Conservation (phyloP, 1,140 invertebrate genomes). For the Psilanteris sp. region DNA sequence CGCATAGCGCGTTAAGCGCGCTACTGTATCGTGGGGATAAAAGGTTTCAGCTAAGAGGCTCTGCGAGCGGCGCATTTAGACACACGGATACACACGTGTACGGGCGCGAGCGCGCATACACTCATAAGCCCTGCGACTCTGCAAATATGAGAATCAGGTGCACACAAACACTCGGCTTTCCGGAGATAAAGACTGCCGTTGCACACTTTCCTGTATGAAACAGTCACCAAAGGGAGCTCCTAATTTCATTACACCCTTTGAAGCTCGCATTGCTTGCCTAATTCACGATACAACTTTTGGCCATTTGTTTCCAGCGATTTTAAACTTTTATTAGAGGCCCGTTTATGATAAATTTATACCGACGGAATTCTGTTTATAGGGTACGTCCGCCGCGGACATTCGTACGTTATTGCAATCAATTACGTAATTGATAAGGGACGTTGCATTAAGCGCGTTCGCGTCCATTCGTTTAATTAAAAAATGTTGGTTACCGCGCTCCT, state of each 20-base stretch:
- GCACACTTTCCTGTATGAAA: slow-evolving; percentile 65
- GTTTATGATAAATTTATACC: slow-evolving; percentile 40
- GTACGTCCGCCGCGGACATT: no score
- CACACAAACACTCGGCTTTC: slow-evolving; percentile 40
- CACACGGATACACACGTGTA: no score
- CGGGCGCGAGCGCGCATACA: not conserved
- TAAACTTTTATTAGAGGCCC: slow-evolving; percentile 27
- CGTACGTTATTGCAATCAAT: no score
- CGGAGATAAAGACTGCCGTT: slow-evolving; percentile 65
- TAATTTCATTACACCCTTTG: slow-evolving; percentile 75
- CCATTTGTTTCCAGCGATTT: slow-evolving; percentile 29
- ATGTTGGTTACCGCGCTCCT: no score
- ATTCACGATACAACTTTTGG: slow-evolving; percentile 34
- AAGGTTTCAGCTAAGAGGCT: slow-evolving; percentile 50
- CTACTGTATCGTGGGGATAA: slow-evolving; percentile 44
- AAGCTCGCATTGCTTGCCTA: slow-evolving; percentile 64
- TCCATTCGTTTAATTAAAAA: no score
- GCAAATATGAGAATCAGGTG: slow-evolving; percentile 49
- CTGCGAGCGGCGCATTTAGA: slow-evolving; percentile 26
- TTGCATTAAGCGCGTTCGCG: no score
- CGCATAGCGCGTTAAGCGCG: no score
- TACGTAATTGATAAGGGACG: no score
- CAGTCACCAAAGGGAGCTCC: slow-evolving; percentile 63
- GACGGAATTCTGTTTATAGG: no score
- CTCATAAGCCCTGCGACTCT: slow-evolving; percentile 16